A percentile compares a stretch with the other conserved stretches of the same genome.
These are phyloP conservation scores for Dipodomys ordii DNA, from an alignment of 2,113 vertebrate species.

Conservation along the genomic window DNA sequence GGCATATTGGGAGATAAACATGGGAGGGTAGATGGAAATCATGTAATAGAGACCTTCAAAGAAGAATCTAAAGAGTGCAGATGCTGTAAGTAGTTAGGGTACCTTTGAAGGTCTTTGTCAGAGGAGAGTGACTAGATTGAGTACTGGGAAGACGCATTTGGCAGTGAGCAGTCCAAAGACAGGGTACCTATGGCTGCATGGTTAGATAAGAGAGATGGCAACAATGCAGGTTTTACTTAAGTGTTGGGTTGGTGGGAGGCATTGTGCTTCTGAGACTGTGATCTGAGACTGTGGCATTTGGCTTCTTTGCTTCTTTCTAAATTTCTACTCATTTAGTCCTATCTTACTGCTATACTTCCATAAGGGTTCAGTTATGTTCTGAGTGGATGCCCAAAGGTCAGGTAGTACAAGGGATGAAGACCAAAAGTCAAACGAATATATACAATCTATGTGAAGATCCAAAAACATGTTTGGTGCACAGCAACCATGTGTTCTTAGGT, in stretches of 20 bases:
- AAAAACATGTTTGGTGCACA: not conserved
- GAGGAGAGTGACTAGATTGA: not conserved
- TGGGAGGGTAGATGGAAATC: not conserved
- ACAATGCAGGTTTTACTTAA: not conserved
- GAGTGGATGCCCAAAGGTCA: not conserved
- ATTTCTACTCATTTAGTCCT: not conserved
- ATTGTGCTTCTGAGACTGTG: not conserved
- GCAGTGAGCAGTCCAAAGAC: not conserved
- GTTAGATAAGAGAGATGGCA: not conserved
- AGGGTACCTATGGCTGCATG: not conserved
- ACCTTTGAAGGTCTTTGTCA: not conserved
- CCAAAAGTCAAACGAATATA: slow-evolving; percentile 20
- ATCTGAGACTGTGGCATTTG: not conserved
- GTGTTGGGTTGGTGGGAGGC: not conserved
- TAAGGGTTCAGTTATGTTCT: slow-evolving; percentile 6
- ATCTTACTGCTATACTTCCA: not conserved
- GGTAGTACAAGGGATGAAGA: not conserved
- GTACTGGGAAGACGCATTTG: not conserved
- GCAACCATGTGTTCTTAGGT: not conserved
- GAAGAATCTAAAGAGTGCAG: not conserved
- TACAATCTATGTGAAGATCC: not conserved
- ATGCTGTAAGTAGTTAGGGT: too few relatives aligned
- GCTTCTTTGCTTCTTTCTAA: not conserved
- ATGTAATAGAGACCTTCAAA: not conserved
- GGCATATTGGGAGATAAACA: not conserved